A percentile compares a stretch with the other conserved stretches of the same genome.
Conservation (phyloP, 2,113 vertebrate genomes). For the Phylloscopus whistleri region DNA sequence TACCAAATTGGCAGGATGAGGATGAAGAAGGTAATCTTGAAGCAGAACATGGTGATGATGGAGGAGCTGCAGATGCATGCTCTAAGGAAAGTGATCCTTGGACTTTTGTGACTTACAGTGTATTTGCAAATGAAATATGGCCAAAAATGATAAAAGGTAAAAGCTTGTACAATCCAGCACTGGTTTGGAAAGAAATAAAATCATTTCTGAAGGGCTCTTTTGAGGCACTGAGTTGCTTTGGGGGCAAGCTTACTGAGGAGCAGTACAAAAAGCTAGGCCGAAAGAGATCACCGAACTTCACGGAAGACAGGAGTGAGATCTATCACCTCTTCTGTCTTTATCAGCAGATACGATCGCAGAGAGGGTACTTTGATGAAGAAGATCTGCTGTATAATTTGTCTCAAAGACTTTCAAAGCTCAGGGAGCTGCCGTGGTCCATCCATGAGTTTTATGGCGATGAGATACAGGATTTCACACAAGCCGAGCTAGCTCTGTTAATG, state of each 20-base stretch:
- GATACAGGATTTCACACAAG: conserved; percentile 84
- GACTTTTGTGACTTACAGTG: conserved; percentile 72
- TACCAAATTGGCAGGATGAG: conserved; percentile 71
- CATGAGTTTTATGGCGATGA: conserved; percentile 83
- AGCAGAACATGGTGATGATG: conserved; percentile 59
- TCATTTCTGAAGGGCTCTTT: conserved; percentile 83
- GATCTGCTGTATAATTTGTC: conserved; percentile 78
- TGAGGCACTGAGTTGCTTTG: conserved; percentile 73
- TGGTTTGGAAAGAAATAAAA: conserved; percentile 85
- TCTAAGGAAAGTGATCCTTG: conserved; percentile 69
- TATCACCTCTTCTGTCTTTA: conserved; percentile 77
- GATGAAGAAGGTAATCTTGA: conserved; percentile 70
- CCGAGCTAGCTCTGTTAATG: conserved; percentile 78
- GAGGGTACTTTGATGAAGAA: conserved; percentile 81
- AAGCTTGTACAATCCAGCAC: conserved; percentile 74
- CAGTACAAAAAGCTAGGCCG: conserved; percentile 77
- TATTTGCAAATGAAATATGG: conserved; percentile 79
- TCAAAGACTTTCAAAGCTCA: conserved; percentile 69
- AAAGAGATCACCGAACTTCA: conserved; percentile 79
- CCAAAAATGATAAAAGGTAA: conserved; percentile 81
- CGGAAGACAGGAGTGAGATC: conserved; percentile 78
- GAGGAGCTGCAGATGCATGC: conserved; percentile 8
- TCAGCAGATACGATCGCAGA: conserved; percentile 75
- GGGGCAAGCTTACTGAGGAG: conserved; percentile 74
- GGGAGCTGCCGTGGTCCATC: conserved; percentile 77